Evolutionary conservation across 1,140 invertebrate species (phyloP).

Genomic region (Scylla paramamosain): DNA sequence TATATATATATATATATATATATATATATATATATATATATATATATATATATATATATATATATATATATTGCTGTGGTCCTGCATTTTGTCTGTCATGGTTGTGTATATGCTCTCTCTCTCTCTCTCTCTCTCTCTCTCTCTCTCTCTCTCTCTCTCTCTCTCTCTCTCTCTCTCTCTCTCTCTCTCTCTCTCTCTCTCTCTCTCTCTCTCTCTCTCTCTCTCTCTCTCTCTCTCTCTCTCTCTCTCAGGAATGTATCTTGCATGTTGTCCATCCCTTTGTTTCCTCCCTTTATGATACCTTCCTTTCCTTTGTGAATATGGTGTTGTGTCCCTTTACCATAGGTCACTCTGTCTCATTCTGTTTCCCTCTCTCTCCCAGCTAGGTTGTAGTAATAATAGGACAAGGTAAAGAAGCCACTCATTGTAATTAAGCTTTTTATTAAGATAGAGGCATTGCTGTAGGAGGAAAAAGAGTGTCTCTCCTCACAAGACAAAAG

Average conservation of each 20-base stretch:
- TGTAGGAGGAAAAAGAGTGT: background rate
- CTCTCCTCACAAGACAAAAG: background rate
- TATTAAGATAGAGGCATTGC: background rate
- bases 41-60: constrained; percentile 6
- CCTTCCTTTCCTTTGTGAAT: background rate
- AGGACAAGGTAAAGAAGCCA: background rate
- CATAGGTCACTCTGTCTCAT: background rate
- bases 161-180: constrained; percentile 46
- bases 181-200: constrained; percentile 50
- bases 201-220: background rate
- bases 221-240: background rate
- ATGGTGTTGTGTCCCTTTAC: background rate
- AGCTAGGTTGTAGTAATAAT: background rate
- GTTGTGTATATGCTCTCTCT: background rate
- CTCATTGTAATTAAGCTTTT: background rate
- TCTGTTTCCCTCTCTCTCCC: background rate
- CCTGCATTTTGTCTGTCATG: background rate
- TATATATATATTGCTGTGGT: background rate
- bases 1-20: constrained; percentile 31
- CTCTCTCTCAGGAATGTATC: background rate
- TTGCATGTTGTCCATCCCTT: background rate
- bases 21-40: constrained; percentile 11
- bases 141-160: constrained; percentile 37
- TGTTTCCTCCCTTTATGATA: constrained; percentile 14
- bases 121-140: constrained; percentile 34